Conservation (phyloP, 2,888 invertebrate species). For the Orthonychiurus folsomi region DNA sequence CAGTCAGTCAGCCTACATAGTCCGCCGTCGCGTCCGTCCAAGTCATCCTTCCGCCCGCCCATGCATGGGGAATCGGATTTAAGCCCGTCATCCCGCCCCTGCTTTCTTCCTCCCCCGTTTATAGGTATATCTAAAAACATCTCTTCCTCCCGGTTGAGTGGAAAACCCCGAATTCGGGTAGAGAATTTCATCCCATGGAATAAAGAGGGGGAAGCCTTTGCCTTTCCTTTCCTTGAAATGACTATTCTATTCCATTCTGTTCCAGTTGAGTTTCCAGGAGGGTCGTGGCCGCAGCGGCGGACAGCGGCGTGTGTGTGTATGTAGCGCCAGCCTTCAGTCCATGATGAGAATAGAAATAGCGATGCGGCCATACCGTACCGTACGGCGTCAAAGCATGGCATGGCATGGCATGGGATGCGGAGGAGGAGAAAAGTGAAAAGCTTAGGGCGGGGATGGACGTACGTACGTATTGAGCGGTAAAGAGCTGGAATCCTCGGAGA, state of each 20-base stretch:
- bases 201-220: too few species aligned
- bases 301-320: not conserved
- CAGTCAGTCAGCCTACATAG: not conserved
- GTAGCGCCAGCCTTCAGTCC: too few species aligned
- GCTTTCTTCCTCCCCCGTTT: too few species aligned
- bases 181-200: not conserved
- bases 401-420: too few species aligned
- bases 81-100: not conserved
- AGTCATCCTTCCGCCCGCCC: too few species aligned
- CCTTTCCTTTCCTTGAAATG: not conserved
- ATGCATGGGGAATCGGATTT: too few species aligned
- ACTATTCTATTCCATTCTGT: not conserved
- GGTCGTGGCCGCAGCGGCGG: not conserved
- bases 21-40: too few species aligned
- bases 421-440: not conserved
- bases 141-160: not conserved
- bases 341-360: slow-evolving; percentile 1
- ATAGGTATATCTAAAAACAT: not conserved
- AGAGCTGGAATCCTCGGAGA: too few species aligned
- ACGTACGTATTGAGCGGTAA: too few species aligned
- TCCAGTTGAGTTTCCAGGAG: not conserved
- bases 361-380: too few species aligned
- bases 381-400: too few species aligned
- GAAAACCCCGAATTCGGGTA: not conserved
- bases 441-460: too few species aligned